Base-by-base conservation (phyloP, 2,888 invertebrate species). In the Hydrotaea cyrtoneurina region DNA sequence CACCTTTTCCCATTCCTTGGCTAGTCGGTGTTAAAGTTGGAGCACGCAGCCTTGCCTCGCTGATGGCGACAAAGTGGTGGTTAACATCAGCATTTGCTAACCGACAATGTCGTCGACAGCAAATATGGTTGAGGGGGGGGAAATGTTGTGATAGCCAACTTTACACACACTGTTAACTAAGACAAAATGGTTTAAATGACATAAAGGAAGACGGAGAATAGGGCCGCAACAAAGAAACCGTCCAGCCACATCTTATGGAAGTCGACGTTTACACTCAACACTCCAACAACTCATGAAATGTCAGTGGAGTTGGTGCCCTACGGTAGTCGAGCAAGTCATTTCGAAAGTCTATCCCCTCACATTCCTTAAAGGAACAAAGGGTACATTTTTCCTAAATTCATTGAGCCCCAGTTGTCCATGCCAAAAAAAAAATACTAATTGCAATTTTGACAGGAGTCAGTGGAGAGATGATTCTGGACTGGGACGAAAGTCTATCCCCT, bases 81-180 rank as follows among this genome's bases (percentile, higher is more conserved):
- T 66, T 66, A 26, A 17, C 1, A 2, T n/a, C 19, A 1, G 46
- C 21, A 46, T 43, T 46, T 73, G 17, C 73, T 46, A 55, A 19
- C 5, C n/a, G 21, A 26, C 55, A 31, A n/a, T 31, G 31, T 31
- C n/a, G n/a, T n/a, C n/a, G n/a, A n/a, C n/a, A n/a, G 2, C 43
- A 11, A 26, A 73, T 57, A 66, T 1, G 69, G 0, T 50, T 77
- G 73, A 53, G 43, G 10, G 21, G 21, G 15, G 72, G 77, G 62
- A 77, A 77, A 66, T 78, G 80, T 72, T 78, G 74, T 80, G 83
- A 80, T 80, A 71, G 57, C 55, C 83, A 83, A 55, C 74, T 80
- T 72, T 78, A 72, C 74, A 78, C 80, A 78, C 78, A 62, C 53
- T 3, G 39, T 78, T 78, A 78, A 78, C 83, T 80, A 57, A 71